Percentiles rank a stretch among this genome's conserved stretches.
phyloP scores from a whole-genome alignment of 2,797 vertebrate species.

The Manis crassicaudata region DNA sequence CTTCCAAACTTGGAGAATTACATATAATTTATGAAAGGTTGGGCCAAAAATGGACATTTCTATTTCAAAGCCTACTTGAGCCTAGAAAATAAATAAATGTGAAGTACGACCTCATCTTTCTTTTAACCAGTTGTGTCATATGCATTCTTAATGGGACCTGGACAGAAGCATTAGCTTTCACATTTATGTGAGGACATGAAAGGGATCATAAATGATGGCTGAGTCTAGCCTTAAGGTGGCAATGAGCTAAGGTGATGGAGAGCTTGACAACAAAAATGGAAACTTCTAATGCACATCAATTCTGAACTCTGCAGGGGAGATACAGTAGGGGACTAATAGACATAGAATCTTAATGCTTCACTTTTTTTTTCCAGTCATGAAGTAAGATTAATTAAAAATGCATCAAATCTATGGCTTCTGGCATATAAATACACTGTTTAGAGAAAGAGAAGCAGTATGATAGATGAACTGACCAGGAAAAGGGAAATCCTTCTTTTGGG shows the following conservation, averaged over 20 bases:
- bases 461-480: not conserved
- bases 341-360: not conserved
- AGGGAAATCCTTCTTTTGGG: not conserved
- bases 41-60: not conserved
- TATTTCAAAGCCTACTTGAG: conserved; percentile 25
- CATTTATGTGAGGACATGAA: conserved; percentile 39
- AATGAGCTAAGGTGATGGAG: not conserved
- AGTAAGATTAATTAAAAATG: conserved; percentile 43
- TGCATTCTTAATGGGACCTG: not conserved
- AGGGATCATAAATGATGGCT: not conserved
- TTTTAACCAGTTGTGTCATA: conserved; percentile 1
- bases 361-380: not conserved
- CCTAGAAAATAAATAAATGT: conserved; percentile 49
- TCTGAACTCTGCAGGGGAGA: not conserved
- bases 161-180: conserved; percentile 13
- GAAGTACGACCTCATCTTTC: not conserved
- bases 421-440: not conserved
- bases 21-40: conserved; percentile 16
- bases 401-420: conserved; percentile 39
- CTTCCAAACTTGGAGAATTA: conserved; percentile 15
- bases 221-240: not conserved
- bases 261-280: not conserved
- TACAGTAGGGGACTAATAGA: not conserved
- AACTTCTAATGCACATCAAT: not conserved
- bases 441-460: not conserved